phyloP scores from a whole-genome alignment of 2,888 invertebrate species.

The Plutella xylostella region DNA sequence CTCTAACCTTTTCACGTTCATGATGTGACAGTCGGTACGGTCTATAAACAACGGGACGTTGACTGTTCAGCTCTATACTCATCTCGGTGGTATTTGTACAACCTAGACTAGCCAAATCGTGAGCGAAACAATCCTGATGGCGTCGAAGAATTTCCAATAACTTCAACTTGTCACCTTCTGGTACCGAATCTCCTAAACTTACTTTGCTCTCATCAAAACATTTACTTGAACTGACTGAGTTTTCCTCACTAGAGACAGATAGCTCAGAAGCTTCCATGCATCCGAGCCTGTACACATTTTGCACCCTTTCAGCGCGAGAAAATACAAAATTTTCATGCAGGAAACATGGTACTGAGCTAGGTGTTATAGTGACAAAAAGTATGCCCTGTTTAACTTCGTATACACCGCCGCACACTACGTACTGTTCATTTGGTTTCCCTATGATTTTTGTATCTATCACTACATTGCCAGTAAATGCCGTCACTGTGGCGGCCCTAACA shows the following conservation, averaged over 20 bases:
- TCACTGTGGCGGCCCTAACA: background rate
- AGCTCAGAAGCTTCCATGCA: too few species aligned
- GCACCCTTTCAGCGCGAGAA: too few species aligned
- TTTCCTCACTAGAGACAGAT: too few species aligned
- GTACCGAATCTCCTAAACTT: background rate
- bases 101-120: slow-evolving; percentile 14
- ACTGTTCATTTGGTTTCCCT: slow-evolving; percentile 15
- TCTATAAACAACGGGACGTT: slow-evolving; percentile 18
- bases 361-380: slow-evolving; percentile 9
- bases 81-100: slow-evolving; percentile 14
- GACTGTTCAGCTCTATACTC: slow-evolving; percentile 15
- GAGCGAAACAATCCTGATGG: slow-evolving; percentile 15
- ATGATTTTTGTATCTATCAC: slow-evolving; percentile 11
- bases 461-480: slow-evolving; percentile 3
- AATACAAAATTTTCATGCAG: slow-evolving; percentile 4
- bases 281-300: too few species aligned
- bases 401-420: slow-evolving; percentile 13
- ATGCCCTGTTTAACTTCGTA: slow-evolving; percentile 10
- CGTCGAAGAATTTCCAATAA: slow-evolving; percentile 5
- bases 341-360: slow-evolving; percentile 8
- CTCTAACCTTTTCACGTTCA: slow-evolving; percentile 16
- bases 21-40: slow-evolving; percentile 17
- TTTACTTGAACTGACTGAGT: too few species aligned
- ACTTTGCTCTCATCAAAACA: background rate
- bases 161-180: background rate